phyloP scores from a whole-genome alignment of 2,888 invertebrate genomes.

The Celastrina argiolus region DNA sequence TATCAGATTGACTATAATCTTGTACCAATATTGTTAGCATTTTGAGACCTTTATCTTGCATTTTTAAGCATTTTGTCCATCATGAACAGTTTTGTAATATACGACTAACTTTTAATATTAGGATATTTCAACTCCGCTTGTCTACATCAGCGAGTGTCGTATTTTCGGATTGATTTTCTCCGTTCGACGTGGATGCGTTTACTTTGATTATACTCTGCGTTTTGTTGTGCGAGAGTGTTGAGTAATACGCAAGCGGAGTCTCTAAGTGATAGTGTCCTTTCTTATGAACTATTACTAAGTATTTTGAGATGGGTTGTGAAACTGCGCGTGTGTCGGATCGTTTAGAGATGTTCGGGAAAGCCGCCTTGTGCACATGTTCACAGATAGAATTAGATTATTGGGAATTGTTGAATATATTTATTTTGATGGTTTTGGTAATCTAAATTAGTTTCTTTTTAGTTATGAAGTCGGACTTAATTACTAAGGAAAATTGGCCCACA shows the following conservation, averaged over 20 bases:
- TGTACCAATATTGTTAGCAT: conserved; percentile 13
- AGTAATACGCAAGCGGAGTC: conserved; percentile 34
- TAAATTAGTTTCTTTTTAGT: background rate
- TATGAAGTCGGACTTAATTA: background rate
- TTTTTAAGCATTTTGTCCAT: conserved; percentile 19
- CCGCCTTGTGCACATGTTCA: conserved; percentile 27
- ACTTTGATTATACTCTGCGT: background rate
- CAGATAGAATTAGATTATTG: background rate
- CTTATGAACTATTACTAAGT: conserved; percentile 60
- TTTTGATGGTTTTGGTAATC: background rate
- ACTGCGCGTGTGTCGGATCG: conserved; percentile 34
- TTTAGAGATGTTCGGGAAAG: conserved; percentile 28
- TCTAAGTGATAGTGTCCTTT: conserved; percentile 55
- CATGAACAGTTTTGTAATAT: conserved; percentile 17
- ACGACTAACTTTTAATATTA: conserved; percentile 16
- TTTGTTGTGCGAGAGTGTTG: conserved; percentile 12
- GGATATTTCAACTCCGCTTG: conserved; percentile 20
- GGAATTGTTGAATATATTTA: background rate
- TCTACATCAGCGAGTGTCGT: background rate
- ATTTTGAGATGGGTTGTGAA: conserved; percentile 42
- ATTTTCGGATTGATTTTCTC: background rate
- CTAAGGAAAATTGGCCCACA: background rate
- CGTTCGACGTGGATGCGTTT: background rate
- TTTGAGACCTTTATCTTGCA: conserved; percentile 19
- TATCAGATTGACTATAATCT: background rate